Base-by-base conservation (phyloP, 2,797 vertebrate species). In the Bryconaethiops microstoma region DNA sequence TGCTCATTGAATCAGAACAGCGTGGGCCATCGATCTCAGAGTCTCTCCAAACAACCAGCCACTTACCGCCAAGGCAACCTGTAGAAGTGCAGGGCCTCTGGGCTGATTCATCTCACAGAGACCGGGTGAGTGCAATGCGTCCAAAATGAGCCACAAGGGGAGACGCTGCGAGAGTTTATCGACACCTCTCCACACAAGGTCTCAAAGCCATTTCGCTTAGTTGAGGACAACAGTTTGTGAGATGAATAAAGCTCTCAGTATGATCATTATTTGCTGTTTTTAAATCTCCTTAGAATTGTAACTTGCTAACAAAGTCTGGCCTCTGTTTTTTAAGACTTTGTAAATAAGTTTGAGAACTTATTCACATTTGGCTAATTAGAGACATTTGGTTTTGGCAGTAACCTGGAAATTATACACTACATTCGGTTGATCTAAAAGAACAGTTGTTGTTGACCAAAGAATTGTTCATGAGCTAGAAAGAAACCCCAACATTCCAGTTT, bases 1-100 rank as follows among this genome's bases (percentile, higher is more conserved):
- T 79, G 83, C 59, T 59, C 82, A 80, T 83, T 21, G 78, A 85
- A 74, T 9, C 63, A 74, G 80, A 80, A 69, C 84, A 80, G 78
- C 55, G 17, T 59, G 77, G 65, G 74, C 63, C 63, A 80, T 80
- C 65, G 84, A 85, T 82, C 78, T 65, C 50, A 55, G 70, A 62
- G 68, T 69, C 77, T 83, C 70, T 85, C 74, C 67, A 78, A 82
- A 85, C 65, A 73, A 39, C 55, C 29, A 17, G 35, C 54, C 62
- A 64, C 52, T 79, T 77, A 73, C 81, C 21, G 65, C 83, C 83
- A 60, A 72, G 75, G 55, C 42, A 48, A 84, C 62, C 69, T 72
- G 67, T 60, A 54, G 78, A 67, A 73, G 50, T 60, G 42, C 69
- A 25, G 40, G 35, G 74, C 72, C 54, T 70, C 48, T 60, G 63